Conservation (phyloP, 2,113 vertebrate genomes). For the Monarcha castaneiventris region DNA sequence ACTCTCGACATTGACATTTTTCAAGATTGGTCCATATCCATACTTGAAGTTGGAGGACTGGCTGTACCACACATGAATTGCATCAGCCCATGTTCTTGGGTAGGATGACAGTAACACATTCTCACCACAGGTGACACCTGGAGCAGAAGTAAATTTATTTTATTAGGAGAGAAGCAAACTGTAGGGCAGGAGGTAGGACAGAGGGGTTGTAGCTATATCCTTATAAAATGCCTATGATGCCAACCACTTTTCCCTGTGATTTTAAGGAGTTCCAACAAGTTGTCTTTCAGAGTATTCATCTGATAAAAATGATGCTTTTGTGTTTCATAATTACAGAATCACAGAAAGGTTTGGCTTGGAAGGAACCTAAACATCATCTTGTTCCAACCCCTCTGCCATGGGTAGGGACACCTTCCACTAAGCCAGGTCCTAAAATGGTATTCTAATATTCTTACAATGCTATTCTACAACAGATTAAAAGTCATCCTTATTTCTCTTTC, state of each 20-base stretch:
- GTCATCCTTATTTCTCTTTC: background rate
- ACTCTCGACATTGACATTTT: background rate
- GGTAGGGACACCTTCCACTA: background rate
- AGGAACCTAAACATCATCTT: background rate
- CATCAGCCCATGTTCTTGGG: conserved; percentile 23
- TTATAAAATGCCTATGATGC: background rate
- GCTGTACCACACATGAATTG: conserved; percentile 7
- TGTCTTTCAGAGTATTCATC: background rate
- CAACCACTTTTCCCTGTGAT: background rate
- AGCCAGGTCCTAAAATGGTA: background rate
- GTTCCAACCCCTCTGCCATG: background rate
- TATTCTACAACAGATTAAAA: background rate
- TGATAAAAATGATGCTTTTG: background rate
- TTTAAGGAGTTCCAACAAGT: background rate
- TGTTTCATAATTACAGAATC: background rate
- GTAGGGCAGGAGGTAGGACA: background rate
- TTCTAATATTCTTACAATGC: background rate
- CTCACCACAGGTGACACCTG: conserved; percentile 36
- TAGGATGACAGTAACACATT: background rate
- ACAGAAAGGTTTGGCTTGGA: background rate
- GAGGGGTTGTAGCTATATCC: background rate
- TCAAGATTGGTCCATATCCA: background rate
- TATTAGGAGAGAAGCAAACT: background rate
- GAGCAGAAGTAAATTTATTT: background rate
- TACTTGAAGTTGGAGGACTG: conserved; percentile 38